Evolutionary conservation across 2,797 vertebrate genomes (phyloP).

Genomic region (Cetoscarus ocellatus): DNA sequence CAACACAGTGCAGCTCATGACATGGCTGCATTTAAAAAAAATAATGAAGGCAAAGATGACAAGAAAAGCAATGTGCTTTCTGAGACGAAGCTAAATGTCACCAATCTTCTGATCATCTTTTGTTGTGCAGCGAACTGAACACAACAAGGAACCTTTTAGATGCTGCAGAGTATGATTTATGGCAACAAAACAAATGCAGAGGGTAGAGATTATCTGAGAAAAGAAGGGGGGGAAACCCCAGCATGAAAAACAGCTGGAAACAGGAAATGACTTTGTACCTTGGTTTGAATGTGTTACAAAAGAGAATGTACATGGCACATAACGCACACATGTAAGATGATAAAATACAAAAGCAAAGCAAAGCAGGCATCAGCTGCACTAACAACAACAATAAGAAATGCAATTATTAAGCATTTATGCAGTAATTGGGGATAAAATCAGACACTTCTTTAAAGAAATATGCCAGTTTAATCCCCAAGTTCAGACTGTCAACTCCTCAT

Average conservation of each 20-base stretch:
- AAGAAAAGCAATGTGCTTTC: slow-evolving; percentile 33
- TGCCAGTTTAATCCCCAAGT: background rate
- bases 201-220: slow-evolving; percentile 49
- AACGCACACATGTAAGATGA: background rate
- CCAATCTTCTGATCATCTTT: slow-evolving; percentile 33
- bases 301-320: slow-evolving; percentile 25
- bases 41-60: slow-evolving; percentile 19
- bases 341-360: background rate
- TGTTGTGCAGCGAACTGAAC: slow-evolving; percentile 50
- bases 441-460: background rate
- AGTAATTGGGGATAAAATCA: background rate
- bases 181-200: slow-evolving; percentile 48
- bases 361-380: slow-evolving; percentile 21
- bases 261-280: slow-evolving; percentile 66
- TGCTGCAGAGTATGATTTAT: slow-evolving; percentile 30
- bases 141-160: slow-evolving; percentile 25
- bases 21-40: slow-evolving; percentile 24
- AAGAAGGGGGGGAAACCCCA: slow-evolving; percentile 44
- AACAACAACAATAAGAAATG: slow-evolving; percentile 17
- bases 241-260: slow-evolving; percentile 68
- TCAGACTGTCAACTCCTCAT: too few relatives aligned
- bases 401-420: background rate
- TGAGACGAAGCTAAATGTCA: slow-evolving; percentile 40
- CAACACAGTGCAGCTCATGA: slow-evolving; percentile 11
- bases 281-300: slow-evolving; percentile 36